A percentile compares a stretch with the other conserved stretches of the same genome.
These are phyloP conservation scores for Meda fulgida DNA, from an alignment of 2,797 vertebrate species.

Conservation along the genomic window DNA sequence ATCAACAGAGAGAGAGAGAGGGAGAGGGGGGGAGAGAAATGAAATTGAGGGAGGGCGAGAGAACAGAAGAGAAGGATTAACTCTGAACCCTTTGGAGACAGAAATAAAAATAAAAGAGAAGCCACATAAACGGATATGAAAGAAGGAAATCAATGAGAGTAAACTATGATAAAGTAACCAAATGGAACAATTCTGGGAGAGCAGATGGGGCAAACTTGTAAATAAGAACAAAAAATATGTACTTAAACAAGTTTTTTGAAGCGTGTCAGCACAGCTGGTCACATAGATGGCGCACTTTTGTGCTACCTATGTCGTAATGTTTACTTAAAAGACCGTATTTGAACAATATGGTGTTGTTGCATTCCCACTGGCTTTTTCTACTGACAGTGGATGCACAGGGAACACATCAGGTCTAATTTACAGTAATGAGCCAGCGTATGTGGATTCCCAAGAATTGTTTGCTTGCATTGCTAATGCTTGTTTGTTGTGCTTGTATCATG, in stretches of 20 bases:
- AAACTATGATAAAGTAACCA: slow-evolving; percentile 22
- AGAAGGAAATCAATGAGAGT: slow-evolving; percentile 13
- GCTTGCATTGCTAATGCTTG: background rate
- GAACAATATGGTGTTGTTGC: background rate
- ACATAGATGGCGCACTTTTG: background rate
- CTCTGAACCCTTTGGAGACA: slow-evolving; percentile 23
- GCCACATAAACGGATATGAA: slow-evolving; percentile 2
- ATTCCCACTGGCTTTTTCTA: background rate
- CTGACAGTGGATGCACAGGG: slow-evolving; percentile 3
- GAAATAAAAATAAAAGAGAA: slow-evolving; percentile 30
- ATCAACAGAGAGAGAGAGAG: slow-evolving; percentile 31
- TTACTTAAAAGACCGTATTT: background rate
- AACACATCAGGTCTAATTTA: slow-evolving; percentile 40
- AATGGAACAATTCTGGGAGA: background rate
- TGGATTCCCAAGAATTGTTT: slow-evolving; percentile 11
- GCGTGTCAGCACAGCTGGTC: background rate
- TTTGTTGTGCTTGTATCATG: slow-evolving; percentile 5
- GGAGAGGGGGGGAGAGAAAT: background rate
- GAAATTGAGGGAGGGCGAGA: background rate
- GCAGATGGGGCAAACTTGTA: background rate
- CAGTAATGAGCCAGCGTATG: slow-evolving; percentile 40
- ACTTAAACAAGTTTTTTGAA: background rate
- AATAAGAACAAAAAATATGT: slow-evolving; percentile 8
- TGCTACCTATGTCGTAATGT: background rate
- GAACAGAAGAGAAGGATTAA: slow-evolving; percentile 36